Evolutionary conservation across 2,888 invertebrate species (phyloP).

Genomic region (Pristionchus arcanus): DNA sequence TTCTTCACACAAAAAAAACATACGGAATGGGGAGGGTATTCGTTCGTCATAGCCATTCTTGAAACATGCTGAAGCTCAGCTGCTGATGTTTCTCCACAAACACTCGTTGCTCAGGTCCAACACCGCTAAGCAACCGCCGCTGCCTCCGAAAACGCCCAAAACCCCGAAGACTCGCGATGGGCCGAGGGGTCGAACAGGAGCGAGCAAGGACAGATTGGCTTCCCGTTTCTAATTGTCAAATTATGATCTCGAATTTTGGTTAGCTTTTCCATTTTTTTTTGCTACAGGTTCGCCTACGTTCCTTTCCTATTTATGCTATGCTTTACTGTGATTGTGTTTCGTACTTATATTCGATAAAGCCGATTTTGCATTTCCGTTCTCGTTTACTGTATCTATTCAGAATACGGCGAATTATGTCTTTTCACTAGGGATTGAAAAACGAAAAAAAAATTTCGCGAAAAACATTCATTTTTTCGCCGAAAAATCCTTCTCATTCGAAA

Average conservation of each 20-base stretch:
- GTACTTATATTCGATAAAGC: not conserved
- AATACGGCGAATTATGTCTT: too few species aligned
- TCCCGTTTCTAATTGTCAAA: constrained; percentile 6
- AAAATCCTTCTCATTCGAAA: too few species aligned
- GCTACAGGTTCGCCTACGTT: not conserved
- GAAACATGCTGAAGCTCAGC: too few species aligned
- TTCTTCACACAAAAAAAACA: not conserved
- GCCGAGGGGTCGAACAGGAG: constrained; percentile 15
- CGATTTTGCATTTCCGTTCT: too few species aligned
- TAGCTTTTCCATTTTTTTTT: not conserved
- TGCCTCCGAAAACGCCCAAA: constrained; percentile 50
- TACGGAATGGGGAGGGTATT: not conserved
- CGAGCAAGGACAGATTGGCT: constrained; percentile 13
- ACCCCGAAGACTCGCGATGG: constrained; percentile 49
- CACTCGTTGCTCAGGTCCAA: constrained; percentile 9
- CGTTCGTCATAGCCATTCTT: not conserved
- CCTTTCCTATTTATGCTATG: not conserved
- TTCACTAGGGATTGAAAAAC: too few species aligned
- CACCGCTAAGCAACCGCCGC: constrained; percentile 13
- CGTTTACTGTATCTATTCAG: too few species aligned
- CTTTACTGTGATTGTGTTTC: not conserved
- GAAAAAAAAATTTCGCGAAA: too few species aligned
- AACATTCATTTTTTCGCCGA: too few species aligned
- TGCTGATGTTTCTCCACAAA: not conserved
- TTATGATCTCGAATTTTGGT: not conserved